Evolutionary conservation across 1,140 invertebrate species (phyloP).

Genomic region (Neotoxoptera formosana): DNA sequence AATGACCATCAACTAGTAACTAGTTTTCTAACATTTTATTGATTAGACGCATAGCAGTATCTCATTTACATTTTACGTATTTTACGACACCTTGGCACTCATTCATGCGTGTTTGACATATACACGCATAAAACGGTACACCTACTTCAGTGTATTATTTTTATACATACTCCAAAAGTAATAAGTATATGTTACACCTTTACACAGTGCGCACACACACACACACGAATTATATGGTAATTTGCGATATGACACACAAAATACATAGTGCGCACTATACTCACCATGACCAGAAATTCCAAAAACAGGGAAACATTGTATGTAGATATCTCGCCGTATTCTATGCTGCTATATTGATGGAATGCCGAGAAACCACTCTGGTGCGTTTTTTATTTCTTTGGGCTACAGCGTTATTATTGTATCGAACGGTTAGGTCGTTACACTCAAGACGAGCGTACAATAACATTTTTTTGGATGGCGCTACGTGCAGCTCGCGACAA

Average conservation of each 20-base stretch:
- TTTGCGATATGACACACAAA: background rate
- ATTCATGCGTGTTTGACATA: conserved; percentile 9
- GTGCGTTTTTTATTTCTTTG: background rate
- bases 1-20: background rate
- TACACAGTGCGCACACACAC: background rate
- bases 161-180: background rate
- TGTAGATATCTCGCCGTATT: background rate
- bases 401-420: background rate
- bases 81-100: conserved; percentile 46
- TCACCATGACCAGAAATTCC: conserved; percentile 75
- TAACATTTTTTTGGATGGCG: conserved; percentile 14
- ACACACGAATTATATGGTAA: background rate
- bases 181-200: background rate
- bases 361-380: conserved; percentile 24
- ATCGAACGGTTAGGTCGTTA: background rate
- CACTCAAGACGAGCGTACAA: background rate
- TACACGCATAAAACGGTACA: conserved; percentile 23
- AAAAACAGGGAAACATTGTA: conserved; percentile 73
- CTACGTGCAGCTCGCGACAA: background rate
- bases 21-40: background rate
- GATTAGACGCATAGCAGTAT: background rate
- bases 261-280: conserved; percentile 60
- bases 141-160: conserved; percentile 6
- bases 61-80: conserved; percentile 29
- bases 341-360: background rate